Percentiles rank a stretch among this genome's conserved stretches.
phyloP scores from a whole-genome alignment of 2,797 vertebrate species.

The Pseudochaenichthys georgianus region DNA sequence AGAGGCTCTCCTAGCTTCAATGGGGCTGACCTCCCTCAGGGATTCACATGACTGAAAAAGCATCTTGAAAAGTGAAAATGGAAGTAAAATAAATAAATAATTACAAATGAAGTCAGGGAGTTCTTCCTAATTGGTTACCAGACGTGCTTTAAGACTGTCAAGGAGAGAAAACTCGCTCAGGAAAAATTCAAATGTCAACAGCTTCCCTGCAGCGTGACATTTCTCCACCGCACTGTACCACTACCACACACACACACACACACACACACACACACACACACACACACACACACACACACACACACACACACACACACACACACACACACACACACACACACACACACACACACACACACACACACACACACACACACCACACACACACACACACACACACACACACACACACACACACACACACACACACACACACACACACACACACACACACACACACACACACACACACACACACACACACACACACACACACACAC shows the following conservation, averaged over 20 bases:
- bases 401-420: slow-evolving; percentile 26
- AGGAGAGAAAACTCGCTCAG: background rate
- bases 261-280: slow-evolving; percentile 3
- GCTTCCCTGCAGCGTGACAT: slow-evolving; percentile 57
- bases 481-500: slow-evolving; percentile 26
- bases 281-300: slow-evolving; percentile 20
- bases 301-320: slow-evolving; percentile 3
- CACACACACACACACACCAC: too few species aligned
- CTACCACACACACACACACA: background rate
- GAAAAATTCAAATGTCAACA: slow-evolving; percentile 39
- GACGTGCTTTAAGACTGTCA: background rate
- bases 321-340: slow-evolving; percentile 20
- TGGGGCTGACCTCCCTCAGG: background rate
- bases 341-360: slow-evolving; percentile 3
- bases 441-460: slow-evolving; percentile 26
- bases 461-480: background rate
- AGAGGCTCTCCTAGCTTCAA: background rate
- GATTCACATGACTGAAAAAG: background rate
- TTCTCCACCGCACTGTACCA: slow-evolving; percentile 2
- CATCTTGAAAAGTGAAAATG: background rate
- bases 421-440: background rate
- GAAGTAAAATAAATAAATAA: background rate
- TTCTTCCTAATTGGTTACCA: background rate
- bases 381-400: background rate
- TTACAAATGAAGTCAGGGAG: background rate